Conservation (phyloP, 2,888 invertebrate species). For the Perizoma affinitatum region DNA sequence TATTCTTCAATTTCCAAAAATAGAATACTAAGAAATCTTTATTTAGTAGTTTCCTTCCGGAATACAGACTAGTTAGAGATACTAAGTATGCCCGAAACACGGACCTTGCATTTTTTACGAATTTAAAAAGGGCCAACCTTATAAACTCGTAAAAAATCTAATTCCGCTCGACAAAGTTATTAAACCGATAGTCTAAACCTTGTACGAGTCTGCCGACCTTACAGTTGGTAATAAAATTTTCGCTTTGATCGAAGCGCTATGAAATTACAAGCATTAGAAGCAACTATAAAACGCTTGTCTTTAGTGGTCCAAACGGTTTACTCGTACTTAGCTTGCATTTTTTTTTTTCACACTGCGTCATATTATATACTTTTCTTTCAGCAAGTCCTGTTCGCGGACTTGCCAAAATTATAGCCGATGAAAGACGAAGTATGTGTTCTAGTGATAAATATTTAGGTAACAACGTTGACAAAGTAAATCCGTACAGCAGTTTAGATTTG, state of each 20-base stretch:
- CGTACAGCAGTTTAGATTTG: too few species aligned
- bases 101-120: too few species aligned
- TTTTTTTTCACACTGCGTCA: slow-evolving; percentile 6
- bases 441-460: slow-evolving; percentile 7
- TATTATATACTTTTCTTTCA: slow-evolving; percentile 21
- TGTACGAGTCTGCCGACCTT: slow-evolving; percentile 60
- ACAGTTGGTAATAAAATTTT: slow-evolving; percentile 43
- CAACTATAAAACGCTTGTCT: slow-evolving; percentile 1
- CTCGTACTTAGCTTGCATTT: slow-evolving; percentile 6
- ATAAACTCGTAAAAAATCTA: too few species aligned
- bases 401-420: slow-evolving; percentile 31
- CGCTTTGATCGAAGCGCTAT: slow-evolving; percentile 39
- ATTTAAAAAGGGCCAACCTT: too few species aligned
- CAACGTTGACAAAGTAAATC: background rate
- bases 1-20: too few species aligned
- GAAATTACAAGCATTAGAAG: slow-evolving; percentile 10
- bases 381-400: slow-evolving; percentile 25
- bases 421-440: slow-evolving; percentile 23
- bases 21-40: too few species aligned
- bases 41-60: too few species aligned
- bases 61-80: too few species aligned
- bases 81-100: too few species aligned
- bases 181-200: slow-evolving; percentile 49
- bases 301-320: slow-evolving; percentile 4
- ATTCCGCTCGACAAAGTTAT: too few species aligned